These are phyloP conservation scores for Ips nitidus DNA, from an alignment of 1,140 invertebrate species.

Conservation along the genomic window DNA sequence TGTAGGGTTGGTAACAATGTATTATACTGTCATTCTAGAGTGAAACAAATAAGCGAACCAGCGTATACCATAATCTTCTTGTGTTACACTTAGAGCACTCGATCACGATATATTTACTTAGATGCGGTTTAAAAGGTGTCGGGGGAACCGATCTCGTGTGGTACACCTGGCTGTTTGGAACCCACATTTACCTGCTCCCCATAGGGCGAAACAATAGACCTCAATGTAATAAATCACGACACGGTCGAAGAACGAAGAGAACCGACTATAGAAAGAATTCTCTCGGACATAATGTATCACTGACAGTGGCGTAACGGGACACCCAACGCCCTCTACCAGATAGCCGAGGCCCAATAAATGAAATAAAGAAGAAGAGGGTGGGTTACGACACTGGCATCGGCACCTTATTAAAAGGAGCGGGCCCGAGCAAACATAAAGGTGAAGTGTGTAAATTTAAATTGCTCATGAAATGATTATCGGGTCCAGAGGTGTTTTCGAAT, in stretches of 20 bases:
- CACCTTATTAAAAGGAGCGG: slow-evolving; percentile 37
- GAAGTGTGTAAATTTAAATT: slow-evolving; percentile 40
- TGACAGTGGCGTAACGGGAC: slow-evolving; percentile 9
- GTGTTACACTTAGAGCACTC: no score
- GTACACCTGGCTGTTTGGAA: slow-evolving; percentile 37
- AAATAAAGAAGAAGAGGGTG: not conserved
- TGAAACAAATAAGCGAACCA: no score
- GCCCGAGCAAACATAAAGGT: slow-evolving; percentile 34
- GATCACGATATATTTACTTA: no score
- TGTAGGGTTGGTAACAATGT: no score
- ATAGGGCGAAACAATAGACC: slow-evolving; percentile 39
- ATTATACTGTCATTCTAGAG: no score
- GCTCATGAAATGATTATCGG: slow-evolving; percentile 38
- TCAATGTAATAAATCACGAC: slow-evolving; percentile 38
- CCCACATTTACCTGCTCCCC: slow-evolving; percentile 42
- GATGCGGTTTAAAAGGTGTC: no score
- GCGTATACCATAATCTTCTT: no score
- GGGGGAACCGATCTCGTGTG: not conserved
- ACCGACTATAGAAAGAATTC: slow-evolving; percentile 18
- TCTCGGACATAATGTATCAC: slow-evolving; percentile 15
- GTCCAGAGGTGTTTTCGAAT: slow-evolving; percentile 38
- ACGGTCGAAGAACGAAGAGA: slow-evolving; percentile 16
- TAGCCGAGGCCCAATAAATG: not conserved
- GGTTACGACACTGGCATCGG: slow-evolving; percentile 25
- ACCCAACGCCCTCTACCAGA: not conserved